Conservation (phyloP, 1,140 invertebrate species). For the Hetaerina americana region DNA sequence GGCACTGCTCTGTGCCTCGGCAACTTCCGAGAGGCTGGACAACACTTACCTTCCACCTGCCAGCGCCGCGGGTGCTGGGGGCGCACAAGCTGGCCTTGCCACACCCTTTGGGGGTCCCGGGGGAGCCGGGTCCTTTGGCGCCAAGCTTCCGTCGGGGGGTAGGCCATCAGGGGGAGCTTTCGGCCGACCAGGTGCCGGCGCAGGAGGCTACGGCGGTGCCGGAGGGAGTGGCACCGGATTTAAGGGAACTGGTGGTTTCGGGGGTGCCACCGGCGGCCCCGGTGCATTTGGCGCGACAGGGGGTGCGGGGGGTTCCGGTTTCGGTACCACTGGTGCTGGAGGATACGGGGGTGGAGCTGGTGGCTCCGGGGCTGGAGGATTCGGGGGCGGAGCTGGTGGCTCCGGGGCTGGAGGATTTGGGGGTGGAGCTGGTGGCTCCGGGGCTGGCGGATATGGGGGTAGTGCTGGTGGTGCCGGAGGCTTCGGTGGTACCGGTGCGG, state of each 20-base stretch:
- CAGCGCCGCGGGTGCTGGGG: constrained; percentile 26
- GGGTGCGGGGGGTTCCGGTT: no score
- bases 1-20: constrained; percentile 7
- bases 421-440: neutral
- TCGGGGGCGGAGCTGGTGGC: constrained; percentile 9
- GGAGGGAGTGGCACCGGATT: no score
- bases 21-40: constrained; percentile 38
- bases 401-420: constrained; percentile 4
- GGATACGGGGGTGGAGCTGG: constrained; percentile 21
- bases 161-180: no score
- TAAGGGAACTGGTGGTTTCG: no score
- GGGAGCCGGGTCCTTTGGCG: constrained; percentile 35
- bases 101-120: constrained; percentile 27
- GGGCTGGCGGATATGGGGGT: neutral
- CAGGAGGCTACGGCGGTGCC: no score
- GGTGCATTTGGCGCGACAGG: no score
- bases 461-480: neutral
- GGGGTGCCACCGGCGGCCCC: no score
- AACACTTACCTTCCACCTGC: constrained; percentile 45
- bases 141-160: no score
- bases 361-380: constrained; percentile 10
- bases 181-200: no score
- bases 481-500: neutral
- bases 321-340: no score
- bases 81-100: constrained; percentile 2